Evolutionary conservation across 1,140 invertebrate genomes (phyloP).

Genomic region (Neotoxoptera formosana): DNA sequence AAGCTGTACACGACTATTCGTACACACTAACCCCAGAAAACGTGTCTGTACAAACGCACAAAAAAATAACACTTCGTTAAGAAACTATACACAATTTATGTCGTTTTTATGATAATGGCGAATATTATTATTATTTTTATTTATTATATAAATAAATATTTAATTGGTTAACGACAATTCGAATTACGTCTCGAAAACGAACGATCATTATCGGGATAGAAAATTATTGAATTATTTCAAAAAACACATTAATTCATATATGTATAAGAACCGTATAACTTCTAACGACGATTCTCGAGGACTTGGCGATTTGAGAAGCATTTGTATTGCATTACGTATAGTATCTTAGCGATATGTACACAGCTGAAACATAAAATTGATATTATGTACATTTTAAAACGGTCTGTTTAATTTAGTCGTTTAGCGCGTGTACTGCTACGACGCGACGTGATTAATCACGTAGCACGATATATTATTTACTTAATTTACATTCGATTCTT

Average conservation of each 20-base stretch:
- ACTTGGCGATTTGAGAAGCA: not conserved
- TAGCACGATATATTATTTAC: not conserved
- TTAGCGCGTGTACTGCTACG: not conserved
- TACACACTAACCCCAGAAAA: not conserved
- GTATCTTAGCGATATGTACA: not conserved
- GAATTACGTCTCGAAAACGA: too few relatives aligned
- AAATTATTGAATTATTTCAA: too few relatives aligned
- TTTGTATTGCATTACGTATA: not conserved
- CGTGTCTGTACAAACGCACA: not conserved
- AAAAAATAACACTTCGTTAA: too few relatives aligned
- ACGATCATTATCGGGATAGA: too few relatives aligned
- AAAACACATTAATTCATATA: not conserved
- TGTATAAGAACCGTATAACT: not conserved
- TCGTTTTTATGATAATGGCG: too few relatives aligned
- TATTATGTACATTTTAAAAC: not conserved
- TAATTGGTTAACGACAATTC: too few relatives aligned
- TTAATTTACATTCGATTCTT: not conserved
- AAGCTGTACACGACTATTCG: not conserved
- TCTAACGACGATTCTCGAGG: not conserved
- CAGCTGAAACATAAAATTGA: not conserved
- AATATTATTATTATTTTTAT: too few relatives aligned
- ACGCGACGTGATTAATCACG: not conserved
- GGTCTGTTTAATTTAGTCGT: not conserved
- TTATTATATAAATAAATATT: too few relatives aligned
- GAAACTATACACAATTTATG: too few relatives aligned